These are phyloP conservation scores for Hemibagrus wyckioides DNA, from an alignment of 2,113 vertebrate species.

Conservation along the genomic window DNA sequence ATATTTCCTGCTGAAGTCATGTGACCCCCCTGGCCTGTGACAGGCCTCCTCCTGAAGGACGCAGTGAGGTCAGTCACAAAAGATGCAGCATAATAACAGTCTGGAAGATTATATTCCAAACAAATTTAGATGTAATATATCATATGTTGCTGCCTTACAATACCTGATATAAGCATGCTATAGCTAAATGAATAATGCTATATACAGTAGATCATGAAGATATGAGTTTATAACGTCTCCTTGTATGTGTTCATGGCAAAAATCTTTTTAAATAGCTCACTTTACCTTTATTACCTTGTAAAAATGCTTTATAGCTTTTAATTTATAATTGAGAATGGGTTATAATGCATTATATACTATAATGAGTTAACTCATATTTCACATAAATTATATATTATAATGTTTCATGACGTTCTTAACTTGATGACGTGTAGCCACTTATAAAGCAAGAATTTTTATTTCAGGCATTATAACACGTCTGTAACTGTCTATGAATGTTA, in stretches of 20 bases:
- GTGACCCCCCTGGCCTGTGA: constrained; percentile 42
- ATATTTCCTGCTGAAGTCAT: constrained; percentile 52
- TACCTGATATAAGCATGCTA: neutral
- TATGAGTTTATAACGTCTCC: neutral
- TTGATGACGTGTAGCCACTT: neutral
- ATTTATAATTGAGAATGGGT: neutral
- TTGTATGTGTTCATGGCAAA: neutral
- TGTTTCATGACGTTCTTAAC: neutral
- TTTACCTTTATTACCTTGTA: neutral
- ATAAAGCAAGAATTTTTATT: neutral
- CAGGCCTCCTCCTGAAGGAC: constrained; percentile 43
- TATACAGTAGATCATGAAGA: neutral
- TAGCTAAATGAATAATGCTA: neutral
- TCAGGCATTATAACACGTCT: neutral
- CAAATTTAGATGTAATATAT: constrained; percentile 5
- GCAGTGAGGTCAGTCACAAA: constrained; percentile 36
- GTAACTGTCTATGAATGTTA: neutral
- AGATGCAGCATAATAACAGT: constrained; percentile 10
- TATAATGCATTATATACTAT: neutral
- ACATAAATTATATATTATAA: neutral
- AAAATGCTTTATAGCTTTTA: neutral
- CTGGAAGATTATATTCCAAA: neutral
- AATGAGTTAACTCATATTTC: neutral
- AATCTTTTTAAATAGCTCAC: neutral
- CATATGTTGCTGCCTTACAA: neutral